Evolutionary conservation across 2,888 invertebrate species (phyloP), one percentile per base, ranked within the genome.

Genomic region (Thymelicus acteon): DNA sequence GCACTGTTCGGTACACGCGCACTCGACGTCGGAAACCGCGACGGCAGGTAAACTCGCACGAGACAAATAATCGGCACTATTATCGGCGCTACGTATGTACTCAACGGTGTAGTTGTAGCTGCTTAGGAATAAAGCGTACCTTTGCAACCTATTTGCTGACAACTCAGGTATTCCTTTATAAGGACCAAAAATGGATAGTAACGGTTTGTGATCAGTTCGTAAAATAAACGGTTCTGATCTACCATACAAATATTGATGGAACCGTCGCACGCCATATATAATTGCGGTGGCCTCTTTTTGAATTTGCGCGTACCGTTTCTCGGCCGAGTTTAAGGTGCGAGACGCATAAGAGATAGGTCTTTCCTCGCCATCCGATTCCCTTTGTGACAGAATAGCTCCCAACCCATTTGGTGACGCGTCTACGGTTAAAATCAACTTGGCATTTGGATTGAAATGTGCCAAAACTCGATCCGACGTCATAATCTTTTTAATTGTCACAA

Each of bases 71-170:
- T 63, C 63, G 6, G 63, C 63, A 12, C 52, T 63, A 12, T 63
- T 63, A 7, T 63, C 39, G 31, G 7, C 62, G 31, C 62, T 62
- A 37, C 62, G 47, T 37, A 62, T 49, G 15, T 49, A 62, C 48
- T 62, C 62, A 19, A 62, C 48, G 1, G 7, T 64, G 67, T 78
- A 80, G 60, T 80, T 79, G 61, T 80, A 81, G 2, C 71, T 76
- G 0, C 63, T 64, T 37, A 80, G 40, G 60, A 77, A 81, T 47
- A 80, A 71, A 0, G 78, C 79, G 40, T 79, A 79, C 0, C 79
- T 73, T 57, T 80, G 78, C 12, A 79, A 48, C 1, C 80, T 64
- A 54, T 78, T 80, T 0, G 78, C 79, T 0, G 78, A 74, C 1
- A 80, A 10, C 12, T 64, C 63, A 2, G 63, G 63, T 39, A 64